A percentile compares a stretch with the other conserved stretches of the same genome.
Evolutionary conservation across 2,113 vertebrate genomes (phyloP).

Genomic region (Muntiacus muntjak): DNA sequence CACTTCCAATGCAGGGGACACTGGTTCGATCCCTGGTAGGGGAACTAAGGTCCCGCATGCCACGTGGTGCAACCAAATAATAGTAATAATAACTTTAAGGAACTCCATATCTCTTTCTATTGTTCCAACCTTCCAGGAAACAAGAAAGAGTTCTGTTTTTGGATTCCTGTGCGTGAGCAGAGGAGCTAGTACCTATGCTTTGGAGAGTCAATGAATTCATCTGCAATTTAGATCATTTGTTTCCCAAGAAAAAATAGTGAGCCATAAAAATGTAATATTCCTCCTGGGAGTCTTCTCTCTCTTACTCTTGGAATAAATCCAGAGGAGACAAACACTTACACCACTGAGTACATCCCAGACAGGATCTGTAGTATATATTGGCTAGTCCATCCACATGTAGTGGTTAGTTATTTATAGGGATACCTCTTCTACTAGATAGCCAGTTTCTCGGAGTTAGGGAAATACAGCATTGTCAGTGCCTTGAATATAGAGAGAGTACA

Average conservation of each 20-base stretch:
- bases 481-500: conserved; percentile 5
- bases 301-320: not conserved
- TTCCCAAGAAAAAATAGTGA: conserved; percentile 4
- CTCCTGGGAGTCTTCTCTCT: not conserved
- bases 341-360: not conserved
- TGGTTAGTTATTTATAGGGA: not conserved
- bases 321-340: not conserved
- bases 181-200: not conserved
- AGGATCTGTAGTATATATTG: not conserved
- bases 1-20: not conserved
- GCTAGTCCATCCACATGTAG: not conserved
- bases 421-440: not conserved
- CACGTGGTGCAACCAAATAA: not conserved
- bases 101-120: not conserved
- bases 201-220: conserved; percentile 32
- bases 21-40: not conserved
- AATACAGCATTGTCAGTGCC: not conserved
- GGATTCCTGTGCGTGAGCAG: not conserved
- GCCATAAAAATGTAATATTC: not conserved
- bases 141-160: not conserved
- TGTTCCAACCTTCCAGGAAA: not conserved
- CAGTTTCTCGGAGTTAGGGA: not conserved
- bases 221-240: not conserved
- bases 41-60: not conserved
- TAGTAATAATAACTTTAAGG: not conserved